phyloP scores from a whole-genome alignment of 2,797 vertebrate species.

The Momotus momota region DNA sequence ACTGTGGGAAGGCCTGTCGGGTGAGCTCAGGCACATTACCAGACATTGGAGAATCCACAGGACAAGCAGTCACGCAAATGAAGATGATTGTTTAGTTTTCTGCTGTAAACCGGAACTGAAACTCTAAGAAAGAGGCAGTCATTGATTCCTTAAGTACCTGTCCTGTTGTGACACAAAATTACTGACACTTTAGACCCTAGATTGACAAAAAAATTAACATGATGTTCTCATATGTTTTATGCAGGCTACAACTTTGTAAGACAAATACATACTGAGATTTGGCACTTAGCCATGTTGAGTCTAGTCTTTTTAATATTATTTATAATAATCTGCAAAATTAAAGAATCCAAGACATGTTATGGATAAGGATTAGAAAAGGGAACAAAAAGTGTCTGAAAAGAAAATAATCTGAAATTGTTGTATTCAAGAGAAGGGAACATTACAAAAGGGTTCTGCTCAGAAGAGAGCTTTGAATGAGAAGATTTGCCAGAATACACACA shows the following conservation, averaged over 20 bases:
- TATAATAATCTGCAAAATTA: neutral
- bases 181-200: neutral
- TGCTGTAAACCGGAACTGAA: neutral
- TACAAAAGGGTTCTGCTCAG: neutral
- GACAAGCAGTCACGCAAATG: neutral
- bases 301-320: neutral
- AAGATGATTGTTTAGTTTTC: neutral
- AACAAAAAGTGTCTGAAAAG: neutral
- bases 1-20: neutral
- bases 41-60: neutral
- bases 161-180: neutral
- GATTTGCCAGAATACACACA: neutral
- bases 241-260: neutral
- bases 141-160: neutral
- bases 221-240: neutral
- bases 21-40: neutral
- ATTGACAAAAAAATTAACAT: neutral
- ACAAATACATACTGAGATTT: neutral
- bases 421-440: neutral
- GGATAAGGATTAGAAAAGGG: neutral
- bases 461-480: neutral
- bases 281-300: accelerated
- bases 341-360: neutral
- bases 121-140: neutral
- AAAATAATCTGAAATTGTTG: neutral